These are phyloP conservation scores for Gorsachius goisagi DNA, from an alignment of 2,113 vertebrate genomes.

Conservation along the genomic window DNA sequence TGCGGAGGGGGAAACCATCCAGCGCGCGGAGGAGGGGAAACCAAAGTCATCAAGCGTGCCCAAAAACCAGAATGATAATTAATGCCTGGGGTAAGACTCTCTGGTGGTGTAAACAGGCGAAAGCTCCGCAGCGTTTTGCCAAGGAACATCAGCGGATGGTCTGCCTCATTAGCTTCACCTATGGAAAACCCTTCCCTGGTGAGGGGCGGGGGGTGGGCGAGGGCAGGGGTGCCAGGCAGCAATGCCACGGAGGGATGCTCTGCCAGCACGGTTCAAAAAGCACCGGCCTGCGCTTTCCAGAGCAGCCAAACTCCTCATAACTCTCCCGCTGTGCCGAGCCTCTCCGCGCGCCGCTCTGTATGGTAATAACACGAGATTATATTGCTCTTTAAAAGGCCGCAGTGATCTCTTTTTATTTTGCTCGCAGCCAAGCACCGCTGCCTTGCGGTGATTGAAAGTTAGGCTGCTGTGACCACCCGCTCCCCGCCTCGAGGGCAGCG, in stretches of 20 bases:
- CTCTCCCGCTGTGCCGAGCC: conserved; percentile 1
- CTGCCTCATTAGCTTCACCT: conserved; percentile 8
- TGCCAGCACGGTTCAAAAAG: neutral
- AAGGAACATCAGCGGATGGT: neutral
- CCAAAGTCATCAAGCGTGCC: neutral
- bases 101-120: neutral
- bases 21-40: neutral
- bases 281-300: neutral
- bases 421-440: conserved; percentile 4
- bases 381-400: conserved; percentile 50
- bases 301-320: conserved; percentile 20
- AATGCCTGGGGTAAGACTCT: neutral
- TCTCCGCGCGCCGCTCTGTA: neutral
- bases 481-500: neutral
- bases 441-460: conserved; percentile 35
- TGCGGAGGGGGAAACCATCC: neutral
- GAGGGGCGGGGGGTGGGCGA: neutral
- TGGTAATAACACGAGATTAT: conserved; percentile 30
- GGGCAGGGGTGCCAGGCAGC: neutral
- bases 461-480: neutral
- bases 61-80: neutral
- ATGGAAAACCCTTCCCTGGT: neutral
- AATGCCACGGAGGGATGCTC: neutral
- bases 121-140: neutral
- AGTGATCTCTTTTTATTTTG: neutral